phyloP scores from a whole-genome alignment of 2,113 vertebrate species.

The Odocoileus hemionus region DNA sequence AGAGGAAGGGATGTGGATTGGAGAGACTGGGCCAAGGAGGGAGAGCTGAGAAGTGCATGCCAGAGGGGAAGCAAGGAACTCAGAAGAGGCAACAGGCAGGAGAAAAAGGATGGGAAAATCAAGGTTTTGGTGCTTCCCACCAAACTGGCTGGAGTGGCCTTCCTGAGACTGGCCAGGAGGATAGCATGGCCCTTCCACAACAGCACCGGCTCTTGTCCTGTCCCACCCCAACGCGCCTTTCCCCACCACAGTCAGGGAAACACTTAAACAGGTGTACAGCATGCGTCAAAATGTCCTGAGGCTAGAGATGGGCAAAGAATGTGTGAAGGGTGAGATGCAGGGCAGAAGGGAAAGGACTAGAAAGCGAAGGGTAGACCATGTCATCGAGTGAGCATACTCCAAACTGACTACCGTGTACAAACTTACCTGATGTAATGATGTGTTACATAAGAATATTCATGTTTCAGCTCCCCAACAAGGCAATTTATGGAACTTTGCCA shows the following conservation, averaged over 20 bases:
- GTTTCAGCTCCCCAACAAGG: not conserved
- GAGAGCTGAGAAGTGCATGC: not conserved
- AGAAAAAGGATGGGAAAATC: too few relatives aligned
- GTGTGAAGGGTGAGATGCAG: not conserved
- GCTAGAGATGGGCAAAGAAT: not conserved
- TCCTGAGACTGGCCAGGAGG: not conserved
- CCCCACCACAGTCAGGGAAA: not conserved
- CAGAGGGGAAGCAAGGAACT: not conserved
- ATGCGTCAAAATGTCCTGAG: not conserved
- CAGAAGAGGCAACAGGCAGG: not conserved
- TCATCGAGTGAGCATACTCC: not conserved
- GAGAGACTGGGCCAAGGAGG: not conserved
- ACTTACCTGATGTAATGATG: not conserved
- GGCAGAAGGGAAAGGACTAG: not conserved
- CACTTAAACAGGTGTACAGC: rapidly evolving
- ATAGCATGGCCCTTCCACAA: not conserved
- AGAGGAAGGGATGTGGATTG: not conserved
- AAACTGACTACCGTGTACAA: not conserved
- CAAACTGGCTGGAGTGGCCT: not conserved
- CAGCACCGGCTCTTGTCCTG: not conserved
- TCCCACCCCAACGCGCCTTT: not conserved
- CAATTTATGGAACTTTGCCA: not conserved
- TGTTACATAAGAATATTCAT: not conserved
- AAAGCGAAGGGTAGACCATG: not conserved
- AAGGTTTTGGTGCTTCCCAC: not conserved